A percentile compares a stretch with the other conserved stretches of the same genome.
phyloP scores from a whole-genome alignment of 2,797 vertebrate genomes.

The Buceros bicornis region DNA sequence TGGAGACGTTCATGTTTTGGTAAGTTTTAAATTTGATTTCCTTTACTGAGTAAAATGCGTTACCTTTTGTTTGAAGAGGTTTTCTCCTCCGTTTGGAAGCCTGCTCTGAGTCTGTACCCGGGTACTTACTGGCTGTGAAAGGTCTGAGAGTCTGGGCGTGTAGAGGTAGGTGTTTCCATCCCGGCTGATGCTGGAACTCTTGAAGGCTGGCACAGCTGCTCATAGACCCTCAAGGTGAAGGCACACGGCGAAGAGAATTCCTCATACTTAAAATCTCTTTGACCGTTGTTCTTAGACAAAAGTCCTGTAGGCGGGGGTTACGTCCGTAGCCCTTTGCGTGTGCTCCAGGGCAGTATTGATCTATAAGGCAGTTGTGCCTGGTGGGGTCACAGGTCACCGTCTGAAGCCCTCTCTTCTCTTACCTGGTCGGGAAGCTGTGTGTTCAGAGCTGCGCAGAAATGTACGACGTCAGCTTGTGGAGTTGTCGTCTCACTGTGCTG shows the following conservation, averaged over 20 bases:
- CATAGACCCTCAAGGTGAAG: fast-evolving
- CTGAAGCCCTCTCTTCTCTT: background rate
- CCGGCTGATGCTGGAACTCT: background rate
- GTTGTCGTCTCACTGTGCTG: background rate
- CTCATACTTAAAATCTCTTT: background rate
- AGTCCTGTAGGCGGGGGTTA: background rate
- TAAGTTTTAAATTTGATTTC: constrained; percentile 67
- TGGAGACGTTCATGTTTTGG: constrained; percentile 90
- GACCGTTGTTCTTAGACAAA: background rate
- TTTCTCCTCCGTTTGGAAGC: background rate
- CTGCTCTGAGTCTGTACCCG: background rate
- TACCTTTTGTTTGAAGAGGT: background rate
- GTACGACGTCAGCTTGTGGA: background rate
- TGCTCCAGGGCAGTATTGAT: background rate
- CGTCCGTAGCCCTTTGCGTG: fast-evolving
- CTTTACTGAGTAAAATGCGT: background rate
- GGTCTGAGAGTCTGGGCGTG: fast-evolving
- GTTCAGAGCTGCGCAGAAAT: background rate
- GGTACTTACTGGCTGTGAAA: background rate
- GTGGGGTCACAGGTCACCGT: background rate
- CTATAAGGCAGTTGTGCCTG: background rate
- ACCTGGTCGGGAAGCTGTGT: background rate
- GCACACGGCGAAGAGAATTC: background rate
- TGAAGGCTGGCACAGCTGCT: background rate
- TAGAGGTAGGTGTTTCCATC: background rate